A percentile compares a stretch with the other conserved stretches of the same genome.
phyloP scores from a whole-genome alignment of 2,888 invertebrate species.

The Synergus itoensis region DNA sequence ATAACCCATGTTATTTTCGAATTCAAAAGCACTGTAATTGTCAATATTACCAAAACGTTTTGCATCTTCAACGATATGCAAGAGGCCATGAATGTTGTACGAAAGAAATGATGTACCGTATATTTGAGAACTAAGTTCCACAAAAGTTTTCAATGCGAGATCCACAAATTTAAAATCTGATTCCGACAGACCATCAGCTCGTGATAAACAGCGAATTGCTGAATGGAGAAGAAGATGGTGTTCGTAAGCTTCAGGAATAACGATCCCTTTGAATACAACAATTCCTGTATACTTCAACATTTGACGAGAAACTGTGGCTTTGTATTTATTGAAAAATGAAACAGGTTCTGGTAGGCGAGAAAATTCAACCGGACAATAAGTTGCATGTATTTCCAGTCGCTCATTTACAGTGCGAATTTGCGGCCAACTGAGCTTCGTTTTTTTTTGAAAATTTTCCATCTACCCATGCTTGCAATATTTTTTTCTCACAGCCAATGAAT shows the following conservation, averaged over 20 bases:
- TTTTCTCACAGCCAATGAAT: slow-evolving; percentile 45
- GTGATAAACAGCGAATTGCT: slow-evolving; percentile 27
- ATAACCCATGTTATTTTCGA: slow-evolving; percentile 50
- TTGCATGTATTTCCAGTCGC: slow-evolving; percentile 9
- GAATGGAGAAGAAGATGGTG: slow-evolving; percentile 30
- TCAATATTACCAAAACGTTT: slow-evolving; percentile 41
- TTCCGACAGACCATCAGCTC: no score
- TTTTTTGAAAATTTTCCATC: slow-evolving; percentile 40
- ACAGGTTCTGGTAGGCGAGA: slow-evolving; percentile 38
- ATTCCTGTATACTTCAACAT: slow-evolving; percentile 42
- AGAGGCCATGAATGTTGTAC: slow-evolving; percentile 47
- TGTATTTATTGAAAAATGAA: slow-evolving; percentile 33
- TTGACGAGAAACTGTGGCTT: slow-evolving; percentile 46
- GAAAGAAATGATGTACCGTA: slow-evolving; percentile 42
- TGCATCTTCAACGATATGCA: slow-evolving; percentile 44
- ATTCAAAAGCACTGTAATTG: slow-evolving; percentile 48
- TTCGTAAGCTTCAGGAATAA: slow-evolving; percentile 3
- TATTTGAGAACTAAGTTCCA: slow-evolving; percentile 1
- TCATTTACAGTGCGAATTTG: slow-evolving; percentile 34
- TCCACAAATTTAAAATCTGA: slow-evolving; percentile 20
- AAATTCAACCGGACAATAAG: slow-evolving; percentile 46
- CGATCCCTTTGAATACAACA: slow-evolving; percentile 27
- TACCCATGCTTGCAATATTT: slow-evolving; percentile 42
- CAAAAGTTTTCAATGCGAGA: no score
- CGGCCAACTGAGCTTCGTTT: background rate